phyloP scores from a whole-genome alignment of 2,113 vertebrate genomes.

The Gambusia holbrooki region DNA sequence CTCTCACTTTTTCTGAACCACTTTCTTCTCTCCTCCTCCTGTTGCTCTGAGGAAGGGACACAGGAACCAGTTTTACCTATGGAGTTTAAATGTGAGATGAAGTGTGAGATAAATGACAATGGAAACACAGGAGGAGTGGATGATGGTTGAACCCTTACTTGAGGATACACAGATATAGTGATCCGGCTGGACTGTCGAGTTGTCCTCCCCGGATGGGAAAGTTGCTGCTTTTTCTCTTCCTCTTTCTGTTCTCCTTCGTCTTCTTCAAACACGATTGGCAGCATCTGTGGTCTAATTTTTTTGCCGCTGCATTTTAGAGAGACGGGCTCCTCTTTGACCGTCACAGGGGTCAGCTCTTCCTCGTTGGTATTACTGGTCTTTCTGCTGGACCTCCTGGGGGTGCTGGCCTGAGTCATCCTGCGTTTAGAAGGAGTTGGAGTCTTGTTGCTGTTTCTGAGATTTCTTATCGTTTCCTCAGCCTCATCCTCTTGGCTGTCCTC shows the following conservation, averaged over 20 bases:
- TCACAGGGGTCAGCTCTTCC: slow-evolving; percentile 4
- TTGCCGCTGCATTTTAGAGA: slow-evolving; percentile 68
- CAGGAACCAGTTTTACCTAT: slow-evolving; percentile 60
- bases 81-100: slow-evolving; percentile 5
- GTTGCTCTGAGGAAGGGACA: slow-evolving; percentile 71
- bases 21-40: slow-evolving; percentile 61
- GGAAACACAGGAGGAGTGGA: not conserved
- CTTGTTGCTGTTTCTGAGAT: slow-evolving; percentile 28
- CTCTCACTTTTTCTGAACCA: slow-evolving; percentile 31
- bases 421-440: slow-evolving; percentile 39
- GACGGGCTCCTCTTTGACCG: slow-evolving; percentile 32
- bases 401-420: slow-evolving; percentile 39
- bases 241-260: slow-evolving; percentile 14
- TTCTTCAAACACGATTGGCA: slow-evolving; percentile 29
- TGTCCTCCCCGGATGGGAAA: slow-evolving; percentile 67
- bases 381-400: slow-evolving; percentile 68
- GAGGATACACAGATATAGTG: slow-evolving; percentile 71
- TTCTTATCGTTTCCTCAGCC: not conserved
- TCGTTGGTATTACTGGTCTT: slow-evolving; percentile 33
- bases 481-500: slow-evolving; percentile 28
- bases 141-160: slow-evolving; percentile 38
- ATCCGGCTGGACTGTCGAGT: slow-evolving; percentile 73
- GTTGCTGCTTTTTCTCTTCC: slow-evolving; percentile 2
- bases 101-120: not conserved
- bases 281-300: slow-evolving; percentile 33